Evolutionary conservation across 2,888 invertebrate species (phyloP).

Genomic region (Alcis repandata): DNA sequence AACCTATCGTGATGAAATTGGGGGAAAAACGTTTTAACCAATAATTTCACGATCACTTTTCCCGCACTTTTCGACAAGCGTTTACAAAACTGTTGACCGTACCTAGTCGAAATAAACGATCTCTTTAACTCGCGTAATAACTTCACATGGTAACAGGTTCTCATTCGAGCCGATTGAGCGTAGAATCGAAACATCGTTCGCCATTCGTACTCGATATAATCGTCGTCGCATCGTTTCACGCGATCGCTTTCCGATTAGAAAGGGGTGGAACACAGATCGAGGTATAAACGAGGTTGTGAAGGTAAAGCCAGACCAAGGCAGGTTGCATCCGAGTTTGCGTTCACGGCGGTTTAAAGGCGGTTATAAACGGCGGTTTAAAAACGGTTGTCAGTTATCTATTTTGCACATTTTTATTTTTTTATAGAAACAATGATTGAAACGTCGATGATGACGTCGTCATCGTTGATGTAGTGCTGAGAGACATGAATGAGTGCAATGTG

Average conservation of each 20-base stretch:
- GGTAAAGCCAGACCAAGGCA: neutral
- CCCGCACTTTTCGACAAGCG: neutral
- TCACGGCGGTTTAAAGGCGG: neutral
- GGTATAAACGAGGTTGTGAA: constrained; percentile 8
- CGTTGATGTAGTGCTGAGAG: too few species aligned
- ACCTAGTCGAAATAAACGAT: neutral
- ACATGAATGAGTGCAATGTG: too few species aligned
- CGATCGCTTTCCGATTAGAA: constrained; percentile 38
- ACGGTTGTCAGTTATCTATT: too few species aligned
- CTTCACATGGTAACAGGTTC: constrained; percentile 22
- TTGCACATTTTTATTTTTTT: too few species aligned
- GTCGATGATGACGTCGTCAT: too few species aligned
- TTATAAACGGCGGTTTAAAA: too few species aligned
- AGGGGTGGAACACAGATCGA: constrained; percentile 27
- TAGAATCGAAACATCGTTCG: constrained; percentile 38
- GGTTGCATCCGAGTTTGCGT: neutral
- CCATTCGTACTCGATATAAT: constrained; percentile 31
- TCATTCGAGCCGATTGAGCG: constrained; percentile 30
- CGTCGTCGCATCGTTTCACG: constrained; percentile 32
- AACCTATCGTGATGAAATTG: too few species aligned
- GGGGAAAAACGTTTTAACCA: too few species aligned
- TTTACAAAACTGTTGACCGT: neutral
- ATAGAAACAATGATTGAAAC: too few species aligned
- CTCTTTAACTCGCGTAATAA: constrained; percentile 18
- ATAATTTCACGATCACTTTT: neutral